Evolutionary conservation across 1,140 invertebrate species (phyloP).

Genomic region (Drosophila mojavensis): DNA sequence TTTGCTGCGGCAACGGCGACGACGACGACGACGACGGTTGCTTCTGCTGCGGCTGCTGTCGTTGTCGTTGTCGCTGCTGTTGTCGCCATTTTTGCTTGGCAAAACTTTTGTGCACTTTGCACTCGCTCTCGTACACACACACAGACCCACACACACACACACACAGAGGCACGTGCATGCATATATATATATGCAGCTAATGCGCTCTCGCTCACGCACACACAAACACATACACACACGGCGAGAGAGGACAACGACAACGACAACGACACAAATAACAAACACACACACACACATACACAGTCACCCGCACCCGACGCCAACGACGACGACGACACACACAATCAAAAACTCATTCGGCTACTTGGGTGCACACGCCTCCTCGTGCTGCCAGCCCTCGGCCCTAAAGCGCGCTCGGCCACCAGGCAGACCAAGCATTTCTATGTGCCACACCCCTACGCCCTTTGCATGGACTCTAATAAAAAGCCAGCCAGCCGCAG

Average conservation of each 20-base stretch:
- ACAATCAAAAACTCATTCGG: conserved; percentile 75
- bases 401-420: conserved; percentile 3
- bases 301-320: conserved; percentile 10
- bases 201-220: conserved; percentile 40
- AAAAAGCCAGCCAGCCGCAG: conserved; percentile 44
- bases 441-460: conserved; percentile 8
- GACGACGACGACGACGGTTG: conserved; percentile 29
- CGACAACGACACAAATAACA: conserved; percentile 56
- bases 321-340: conserved; percentile 39
- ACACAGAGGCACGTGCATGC: conserved; percentile 5
- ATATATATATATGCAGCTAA: conserved; percentile 23
- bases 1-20: conserved; percentile 38
- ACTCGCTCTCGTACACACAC: conserved; percentile 55
- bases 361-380: conserved; percentile 61
- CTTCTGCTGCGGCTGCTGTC: conserved; percentile 32
- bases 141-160: conserved; percentile 1
- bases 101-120: conserved; percentile 77
- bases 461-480: conserved; percentile 56
- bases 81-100: conserved; percentile 76
- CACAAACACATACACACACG: conserved; percentile 14
- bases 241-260: conserved; percentile 9
- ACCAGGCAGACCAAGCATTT: conserved; percentile 7
- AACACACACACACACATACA: background rate
- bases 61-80: conserved; percentile 48
- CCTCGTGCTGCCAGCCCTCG: conserved; percentile 1